Conservation (phyloP, 1,140 invertebrate genomes). For the Grapholita molesta region DNA sequence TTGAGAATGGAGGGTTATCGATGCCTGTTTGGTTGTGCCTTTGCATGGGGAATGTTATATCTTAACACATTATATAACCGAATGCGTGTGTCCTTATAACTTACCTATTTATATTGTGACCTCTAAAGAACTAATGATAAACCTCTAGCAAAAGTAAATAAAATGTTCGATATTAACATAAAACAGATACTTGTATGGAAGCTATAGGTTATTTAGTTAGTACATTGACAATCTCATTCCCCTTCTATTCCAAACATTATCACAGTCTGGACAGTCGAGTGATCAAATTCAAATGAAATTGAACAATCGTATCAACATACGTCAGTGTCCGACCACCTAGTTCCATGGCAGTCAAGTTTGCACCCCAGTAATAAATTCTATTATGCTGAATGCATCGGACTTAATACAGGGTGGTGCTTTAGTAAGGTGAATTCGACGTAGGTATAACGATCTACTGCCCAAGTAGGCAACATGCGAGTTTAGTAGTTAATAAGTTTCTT, state of each 20-base stretch:
- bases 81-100: background rate
- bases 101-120: background rate
- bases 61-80: background rate
- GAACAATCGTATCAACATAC: slow-evolving; percentile 69
- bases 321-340: slow-evolving; percentile 55
- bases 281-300: slow-evolving; percentile 73
- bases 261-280: slow-evolving; percentile 58
- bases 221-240: slow-evolving; percentile 18
- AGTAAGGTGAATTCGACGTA: background rate
- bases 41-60: slow-evolving; percentile 8
- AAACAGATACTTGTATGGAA: background rate
- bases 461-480: background rate
- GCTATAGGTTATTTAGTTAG: background rate
- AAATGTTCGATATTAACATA: too few relatives aligned
- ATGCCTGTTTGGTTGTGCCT: slow-evolving; percentile 36
- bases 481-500: background rate
- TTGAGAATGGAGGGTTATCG: slow-evolving; percentile 69
- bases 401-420: background rate
- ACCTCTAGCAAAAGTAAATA: too few relatives aligned
- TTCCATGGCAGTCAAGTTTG: slow-evolving; percentile 20
- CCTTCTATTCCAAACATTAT: slow-evolving; percentile 55
- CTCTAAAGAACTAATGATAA: background rate
- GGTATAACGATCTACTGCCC: background rate
- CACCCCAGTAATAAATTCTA: slow-evolving; percentile 21
- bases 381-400: background rate